Base-by-base conservation (phyloP, 2,113 vertebrate genomes). In the Cheirogaleus medius region DNA sequence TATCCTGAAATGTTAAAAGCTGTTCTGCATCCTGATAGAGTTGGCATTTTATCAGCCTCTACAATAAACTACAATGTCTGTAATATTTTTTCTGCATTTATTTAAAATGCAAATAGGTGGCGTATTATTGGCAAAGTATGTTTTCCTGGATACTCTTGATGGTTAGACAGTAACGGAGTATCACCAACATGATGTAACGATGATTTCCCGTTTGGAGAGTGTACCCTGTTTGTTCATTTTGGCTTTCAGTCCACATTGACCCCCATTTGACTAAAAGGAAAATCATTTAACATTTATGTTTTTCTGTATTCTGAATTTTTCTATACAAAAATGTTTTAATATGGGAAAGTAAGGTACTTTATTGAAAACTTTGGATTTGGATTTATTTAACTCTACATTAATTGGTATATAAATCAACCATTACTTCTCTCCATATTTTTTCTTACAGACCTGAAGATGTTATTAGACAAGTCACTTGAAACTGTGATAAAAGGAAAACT, bases 401-500 rank as follows among this genome's bases (percentile, higher is more conserved):
- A 77, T 6, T 76, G 18, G 32, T 34, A 66, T 60, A 3, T 64
- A 87, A 69, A 58, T 54, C 39, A 84, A 54, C 37, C 74, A 29
- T 66, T 32, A 69, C 23, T 58, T 84, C 74, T 74, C 86, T 94
- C 6, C 42, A 84, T 27, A 25, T 68, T 96, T 94, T 87, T 92
- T 49, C 82, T 92, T 92, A 68, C 66, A 94, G 94, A 86, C 47
- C 37, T 89, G 78, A 97, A 83, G 87, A 91, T 23, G 44, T 71
- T 74, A n/a, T 60, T 44, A 42, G 68, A 81, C 37, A 32, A 69
- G 64, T 76, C 49, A 42, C 11, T 49, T 87, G 71, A 90, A 80
- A 94, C 66, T 77, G 74, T 23, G 37, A 73, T 63, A 37, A 74
- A 64, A 83, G 39, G 18, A 96, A 92, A 97, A 42, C 47, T 69